These are phyloP conservation scores for Pterostichus madidus DNA, from an alignment of 2,888 invertebrate genomes.

Conservation along the genomic window DNA sequence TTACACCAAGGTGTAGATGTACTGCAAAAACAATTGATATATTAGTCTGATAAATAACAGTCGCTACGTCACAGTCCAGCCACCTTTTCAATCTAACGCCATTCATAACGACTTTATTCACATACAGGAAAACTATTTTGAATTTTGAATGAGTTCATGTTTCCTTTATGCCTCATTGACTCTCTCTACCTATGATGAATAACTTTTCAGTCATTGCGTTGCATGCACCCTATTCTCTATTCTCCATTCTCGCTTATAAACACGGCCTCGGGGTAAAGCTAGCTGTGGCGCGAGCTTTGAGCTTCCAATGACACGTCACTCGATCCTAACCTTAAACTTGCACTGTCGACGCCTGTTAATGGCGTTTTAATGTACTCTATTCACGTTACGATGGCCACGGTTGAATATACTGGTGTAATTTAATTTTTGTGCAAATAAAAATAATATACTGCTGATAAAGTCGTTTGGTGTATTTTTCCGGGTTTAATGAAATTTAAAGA, in stretches of 20 bases:
- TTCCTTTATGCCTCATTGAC: too few relatives aligned
- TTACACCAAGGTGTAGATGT: too few relatives aligned
- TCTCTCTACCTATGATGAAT: too few relatives aligned
- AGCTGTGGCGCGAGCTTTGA: background rate
- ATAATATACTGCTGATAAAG: conserved; percentile 33
- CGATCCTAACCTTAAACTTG: conserved; percentile 46
- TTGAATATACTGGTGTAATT: conserved; percentile 6
- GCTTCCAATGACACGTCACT: conserved; percentile 35
- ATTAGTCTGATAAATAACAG: too few relatives aligned
- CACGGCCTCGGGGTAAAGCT: background rate
- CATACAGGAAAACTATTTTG: too few relatives aligned
- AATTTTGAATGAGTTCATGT: too few relatives aligned
- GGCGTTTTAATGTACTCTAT: conserved; percentile 43
- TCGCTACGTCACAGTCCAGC: too few relatives aligned
- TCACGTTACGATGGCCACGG: conserved; percentile 4
- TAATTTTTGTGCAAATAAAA: conserved; percentile 35
- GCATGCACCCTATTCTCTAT: too few relatives aligned
- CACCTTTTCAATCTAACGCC: too few relatives aligned
- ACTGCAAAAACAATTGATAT: too few relatives aligned
- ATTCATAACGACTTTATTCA: too few relatives aligned
- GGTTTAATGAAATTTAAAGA: conserved; percentile 16
- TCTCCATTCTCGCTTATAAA: background rate
- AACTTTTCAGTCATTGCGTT: too few relatives aligned
- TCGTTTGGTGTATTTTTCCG: background rate
- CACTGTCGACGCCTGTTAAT: conserved; percentile 31